phyloP scores from a whole-genome alignment of 2,888 invertebrate genomes.

The Sympetrum striolatum region DNA sequence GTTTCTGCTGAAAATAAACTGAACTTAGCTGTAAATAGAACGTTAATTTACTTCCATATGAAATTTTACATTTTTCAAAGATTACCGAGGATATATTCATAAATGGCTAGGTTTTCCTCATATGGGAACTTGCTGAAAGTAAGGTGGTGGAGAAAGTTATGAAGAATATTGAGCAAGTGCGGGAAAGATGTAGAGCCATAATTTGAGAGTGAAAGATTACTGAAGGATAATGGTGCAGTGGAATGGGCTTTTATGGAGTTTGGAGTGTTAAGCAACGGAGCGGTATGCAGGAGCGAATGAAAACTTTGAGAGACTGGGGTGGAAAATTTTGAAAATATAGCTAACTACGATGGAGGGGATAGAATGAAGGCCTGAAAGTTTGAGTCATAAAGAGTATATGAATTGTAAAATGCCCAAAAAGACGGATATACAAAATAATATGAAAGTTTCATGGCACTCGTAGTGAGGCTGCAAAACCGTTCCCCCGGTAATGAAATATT shows the following conservation, averaged over 20 bases:
- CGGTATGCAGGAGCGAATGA: background rate
- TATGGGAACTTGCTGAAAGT: no score
- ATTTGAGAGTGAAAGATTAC: background rate
- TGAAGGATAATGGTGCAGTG: background rate
- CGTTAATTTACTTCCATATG: no score
- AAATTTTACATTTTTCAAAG: no score
- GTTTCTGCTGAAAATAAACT: no score
- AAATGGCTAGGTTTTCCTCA: no score
- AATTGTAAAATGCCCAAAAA: background rate
- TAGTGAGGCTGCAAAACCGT: no score
- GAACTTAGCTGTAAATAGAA: no score
- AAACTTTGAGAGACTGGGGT: background rate
- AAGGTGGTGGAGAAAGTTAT: background rate
- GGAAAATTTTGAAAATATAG: background rate
- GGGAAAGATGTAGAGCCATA: background rate
- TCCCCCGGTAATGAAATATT: no score
- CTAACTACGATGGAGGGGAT: background rate
- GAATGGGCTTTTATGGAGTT: background rate
- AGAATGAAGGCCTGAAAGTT: background rate
- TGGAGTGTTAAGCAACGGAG: background rate
- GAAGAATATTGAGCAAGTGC: background rate
- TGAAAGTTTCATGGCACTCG: no score
- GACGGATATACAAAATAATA: background rate
- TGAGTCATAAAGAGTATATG: background rate
- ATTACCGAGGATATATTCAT: no score